These are phyloP conservation scores for Anoplophora glabripennis DNA, from an alignment of 1,140 invertebrate genomes.

Conservation along the genomic window DNA sequence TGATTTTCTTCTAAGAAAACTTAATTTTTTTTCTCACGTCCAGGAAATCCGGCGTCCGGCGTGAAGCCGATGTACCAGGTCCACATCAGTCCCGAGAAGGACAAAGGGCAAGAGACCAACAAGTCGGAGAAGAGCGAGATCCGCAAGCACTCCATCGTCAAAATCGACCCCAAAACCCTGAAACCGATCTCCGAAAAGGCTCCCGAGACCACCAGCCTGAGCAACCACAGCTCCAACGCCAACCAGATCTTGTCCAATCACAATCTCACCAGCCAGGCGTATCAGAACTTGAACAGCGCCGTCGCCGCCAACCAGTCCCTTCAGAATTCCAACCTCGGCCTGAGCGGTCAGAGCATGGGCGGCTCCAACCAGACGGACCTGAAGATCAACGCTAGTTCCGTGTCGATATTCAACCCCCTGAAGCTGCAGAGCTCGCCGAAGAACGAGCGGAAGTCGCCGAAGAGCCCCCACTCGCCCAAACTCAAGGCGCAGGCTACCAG, in stretches of 20 bases:
- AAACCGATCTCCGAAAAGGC: conserved; percentile 55
- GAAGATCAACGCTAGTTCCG: conserved; percentile 44
- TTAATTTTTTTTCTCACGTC: too few species aligned
- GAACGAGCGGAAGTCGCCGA: conserved; percentile 41
- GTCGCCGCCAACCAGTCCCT: conserved; percentile 34
- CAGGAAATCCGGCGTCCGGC: conserved; percentile 57
- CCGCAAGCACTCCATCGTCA: conserved; percentile 53
- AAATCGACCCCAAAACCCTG: conserved; percentile 61
- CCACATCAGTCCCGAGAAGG: conserved; percentile 41
- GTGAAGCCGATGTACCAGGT: conserved; percentile 61
- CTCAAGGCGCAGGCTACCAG: conserved; percentile 17
- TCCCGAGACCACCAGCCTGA: conserved; percentile 51
- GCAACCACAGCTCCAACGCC: conserved; percentile 36
- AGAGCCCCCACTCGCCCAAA: conserved; percentile 43
- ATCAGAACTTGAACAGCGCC: conserved; percentile 47
- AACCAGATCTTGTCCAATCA: conserved; percentile 7
- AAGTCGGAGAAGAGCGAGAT: conserved; percentile 32
- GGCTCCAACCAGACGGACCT: conserved; percentile 33
- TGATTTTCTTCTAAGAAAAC: too few species aligned
- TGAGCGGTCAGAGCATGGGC: neutral
- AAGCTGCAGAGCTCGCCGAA: conserved; percentile 44
- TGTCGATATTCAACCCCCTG: conserved; percentile 46
- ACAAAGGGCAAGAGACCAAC: conserved; percentile 28
- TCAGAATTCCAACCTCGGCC: neutral
- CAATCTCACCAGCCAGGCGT: conserved; percentile 35